Conservation (phyloP, 2,113 vertebrate genomes). For the Crotalus helleri region DNA sequence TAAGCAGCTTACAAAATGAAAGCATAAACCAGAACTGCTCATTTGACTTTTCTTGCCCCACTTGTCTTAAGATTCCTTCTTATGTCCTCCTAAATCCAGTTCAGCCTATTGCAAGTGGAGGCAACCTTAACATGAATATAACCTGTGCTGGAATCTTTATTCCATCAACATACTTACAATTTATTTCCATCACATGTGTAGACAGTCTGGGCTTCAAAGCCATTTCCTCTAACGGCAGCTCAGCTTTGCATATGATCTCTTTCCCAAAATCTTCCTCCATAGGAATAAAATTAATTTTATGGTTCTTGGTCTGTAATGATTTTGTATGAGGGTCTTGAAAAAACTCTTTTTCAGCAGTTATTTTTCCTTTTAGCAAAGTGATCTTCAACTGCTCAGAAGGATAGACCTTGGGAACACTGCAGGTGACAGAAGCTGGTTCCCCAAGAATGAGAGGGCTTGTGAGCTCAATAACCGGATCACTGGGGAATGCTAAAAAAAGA, state of each 20-base stretch:
- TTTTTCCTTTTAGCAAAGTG: conserved; percentile 44
- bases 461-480: conserved; percentile 69
- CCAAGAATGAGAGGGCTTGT: conserved; percentile 39
- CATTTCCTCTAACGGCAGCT: conserved; percentile 46
- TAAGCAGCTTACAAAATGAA: not conserved
- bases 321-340: not conserved
- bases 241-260: conserved; percentile 65
- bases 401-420: conserved; percentile 66
- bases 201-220: conserved; percentile 61
- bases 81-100: not conserved
- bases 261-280: conserved; percentile 58
- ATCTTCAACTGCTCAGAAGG: conserved; percentile 60
- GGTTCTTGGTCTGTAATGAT: conserved; percentile 53
- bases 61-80: not conserved
- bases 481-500: conserved; percentile 67
- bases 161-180: conserved; percentile 59
- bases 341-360: not conserved
- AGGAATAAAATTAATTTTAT: conserved; percentile 53
- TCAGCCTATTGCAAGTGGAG: not conserved
- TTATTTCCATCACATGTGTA: conserved; percentile 52
- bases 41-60: not conserved
- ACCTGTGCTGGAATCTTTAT: not conserved
- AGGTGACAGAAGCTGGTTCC: conserved; percentile 45
- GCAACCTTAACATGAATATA: not conserved
- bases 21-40: not conserved